Evolutionary conservation across 1,140 invertebrate species (phyloP), one percentile per base, ranked within the genome.

Genomic region (Oppia nitens): DNA sequence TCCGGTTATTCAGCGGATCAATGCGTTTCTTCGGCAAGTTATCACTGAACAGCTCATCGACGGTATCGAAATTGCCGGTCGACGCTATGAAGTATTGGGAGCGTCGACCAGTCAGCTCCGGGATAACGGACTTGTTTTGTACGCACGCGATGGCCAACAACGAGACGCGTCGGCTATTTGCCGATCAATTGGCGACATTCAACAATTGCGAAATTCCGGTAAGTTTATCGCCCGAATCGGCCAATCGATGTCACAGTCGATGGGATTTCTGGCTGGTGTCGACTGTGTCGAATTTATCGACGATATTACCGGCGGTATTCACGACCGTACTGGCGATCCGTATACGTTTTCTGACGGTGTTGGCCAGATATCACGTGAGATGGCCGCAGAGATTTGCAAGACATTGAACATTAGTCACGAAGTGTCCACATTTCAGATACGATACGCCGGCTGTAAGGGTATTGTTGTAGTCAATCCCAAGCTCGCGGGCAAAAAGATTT

Each of bases 251-350:
- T 84, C 53, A 78, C 80, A 20, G 69, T 74, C 53, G 85, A 87
- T 67, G 73, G 78, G 27, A 84, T 84, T 3, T 81, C 81, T 69
- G 77, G 81, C 1, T 69, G 80, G 55, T 82, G 52, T 58, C 23
- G 49, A 64, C 11, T 50, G 65, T 25, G 51, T 62, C 14, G 26
- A 61, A 24, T 25, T 45, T 32, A 51, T 59, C 23, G 20, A 27
- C 17, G 60, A 64, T 52, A 50, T 59, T 17, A 61, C 29, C 25
- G 56, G 61, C 52, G 45, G 54, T 17, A 45, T 14, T 21, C 40
- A 47, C 60, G 20, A 62, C 20, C 9, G 25, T 3, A 49, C 29
- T 17, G 32, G 51, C 14, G 64, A 59, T 48, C 55, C 56, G 11
- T 67, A 67, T 57, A 63, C 47, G 29, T 67, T 68, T 55, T 64